Conservation (phyloP, 2,113 vertebrate species). For the Perca fluviatilis region DNA sequence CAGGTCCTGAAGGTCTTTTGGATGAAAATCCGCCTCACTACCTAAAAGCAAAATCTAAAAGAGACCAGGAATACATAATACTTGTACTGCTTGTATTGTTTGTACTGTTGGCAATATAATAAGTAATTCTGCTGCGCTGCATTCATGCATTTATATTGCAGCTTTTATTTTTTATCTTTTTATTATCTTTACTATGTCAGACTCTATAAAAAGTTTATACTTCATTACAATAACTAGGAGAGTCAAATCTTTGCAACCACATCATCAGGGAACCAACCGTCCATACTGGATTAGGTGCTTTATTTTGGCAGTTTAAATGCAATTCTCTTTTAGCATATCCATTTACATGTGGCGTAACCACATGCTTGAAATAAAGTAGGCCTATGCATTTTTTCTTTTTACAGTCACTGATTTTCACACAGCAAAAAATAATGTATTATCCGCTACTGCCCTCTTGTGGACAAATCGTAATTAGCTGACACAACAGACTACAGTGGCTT, state of each 20-base stretch:
- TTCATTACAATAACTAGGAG: neutral
- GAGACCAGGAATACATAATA: neutral
- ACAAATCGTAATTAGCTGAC: neutral
- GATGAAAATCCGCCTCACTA: slow-evolving; percentile 23
- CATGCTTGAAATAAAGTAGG: neutral
- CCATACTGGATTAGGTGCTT: neutral
- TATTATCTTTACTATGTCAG: neutral
- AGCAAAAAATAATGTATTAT: slow-evolving; percentile 6
- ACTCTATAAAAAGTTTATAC: neutral
- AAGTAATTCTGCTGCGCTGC: neutral
- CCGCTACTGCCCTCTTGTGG: slow-evolving; percentile 67
- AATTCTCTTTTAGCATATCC: neutral
- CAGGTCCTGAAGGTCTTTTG: slow-evolving; percentile 32
- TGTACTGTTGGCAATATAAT: neutral
- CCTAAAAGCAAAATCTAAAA: slow-evolving; percentile 22
- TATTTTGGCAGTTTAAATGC: neutral
- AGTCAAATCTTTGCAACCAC: neutral
- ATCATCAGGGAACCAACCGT: neutral
- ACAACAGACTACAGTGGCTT: neutral
- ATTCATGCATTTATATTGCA: neutral
- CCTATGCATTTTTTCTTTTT: too few species aligned
- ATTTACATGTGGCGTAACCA: neutral
- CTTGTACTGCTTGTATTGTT: neutral
- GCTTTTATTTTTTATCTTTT: neutral
- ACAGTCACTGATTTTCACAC: neutral